Conservation (phyloP, 2,113 vertebrate genomes). For the Pelusios castaneus region DNA sequence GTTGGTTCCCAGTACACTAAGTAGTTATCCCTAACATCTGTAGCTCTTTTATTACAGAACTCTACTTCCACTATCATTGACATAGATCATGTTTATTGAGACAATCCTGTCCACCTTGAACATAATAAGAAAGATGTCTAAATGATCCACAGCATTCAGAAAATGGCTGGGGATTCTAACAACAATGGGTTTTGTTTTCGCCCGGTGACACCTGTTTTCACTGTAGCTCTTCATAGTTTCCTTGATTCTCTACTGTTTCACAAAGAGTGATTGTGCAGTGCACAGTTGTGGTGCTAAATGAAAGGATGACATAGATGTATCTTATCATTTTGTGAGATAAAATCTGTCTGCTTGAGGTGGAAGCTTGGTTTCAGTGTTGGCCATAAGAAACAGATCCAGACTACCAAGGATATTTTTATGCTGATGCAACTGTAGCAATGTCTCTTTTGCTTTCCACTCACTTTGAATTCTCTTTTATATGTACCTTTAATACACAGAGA, state of each 20-base stretch:
- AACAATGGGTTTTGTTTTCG: background rate
- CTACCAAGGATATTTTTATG: background rate
- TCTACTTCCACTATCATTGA: background rate
- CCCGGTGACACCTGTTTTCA: background rate
- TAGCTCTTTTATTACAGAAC: slow-evolving; percentile 15
- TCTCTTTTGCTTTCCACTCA: background rate
- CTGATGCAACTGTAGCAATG: background rate
- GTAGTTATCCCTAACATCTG: background rate
- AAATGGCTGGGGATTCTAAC: background rate
- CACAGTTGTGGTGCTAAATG: background rate
- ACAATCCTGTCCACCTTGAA: background rate
- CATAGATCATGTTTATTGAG: background rate
- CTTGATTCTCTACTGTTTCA: background rate
- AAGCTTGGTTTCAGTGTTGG: background rate
- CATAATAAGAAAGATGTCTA: background rate
- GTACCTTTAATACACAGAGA: background rate
- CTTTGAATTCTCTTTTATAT: background rate
- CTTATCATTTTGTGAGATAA: background rate
- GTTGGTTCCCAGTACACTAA: background rate
- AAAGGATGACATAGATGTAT: background rate
- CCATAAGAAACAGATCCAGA: background rate
- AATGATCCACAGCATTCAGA: background rate
- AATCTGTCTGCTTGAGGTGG: background rate
- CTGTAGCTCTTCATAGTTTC: background rate
- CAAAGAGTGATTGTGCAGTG: background rate